Conservation (phyloP, 1,140 invertebrate species). For the Meloidogyne chitwoodi region DNA sequence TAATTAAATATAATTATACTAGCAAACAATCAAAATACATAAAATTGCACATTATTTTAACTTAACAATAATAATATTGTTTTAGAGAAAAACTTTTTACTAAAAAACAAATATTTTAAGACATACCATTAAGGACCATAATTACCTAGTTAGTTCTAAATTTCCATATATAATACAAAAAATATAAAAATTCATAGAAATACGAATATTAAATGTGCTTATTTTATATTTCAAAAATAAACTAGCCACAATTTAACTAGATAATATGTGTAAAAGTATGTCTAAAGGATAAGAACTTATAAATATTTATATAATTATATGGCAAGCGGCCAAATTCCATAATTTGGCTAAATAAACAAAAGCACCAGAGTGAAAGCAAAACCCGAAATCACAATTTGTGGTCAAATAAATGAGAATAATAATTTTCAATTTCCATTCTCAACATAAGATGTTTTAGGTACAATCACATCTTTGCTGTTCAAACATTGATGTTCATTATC, state of each 20-base stretch:
- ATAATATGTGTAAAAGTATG: no score
- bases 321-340: not conserved
- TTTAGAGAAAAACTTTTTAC: not conserved
- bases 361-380: not conserved
- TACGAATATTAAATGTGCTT: no score
- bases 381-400: not conserved
- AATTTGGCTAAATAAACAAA: not conserved
- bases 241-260: no score
- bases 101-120: no score
- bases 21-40: not conserved
- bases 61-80: not conserved
- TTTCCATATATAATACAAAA: no score
- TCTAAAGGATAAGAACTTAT: no score
- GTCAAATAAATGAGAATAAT: not conserved
- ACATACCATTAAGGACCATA: no score
- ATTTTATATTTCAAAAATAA: no score
- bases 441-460: conserved; percentile 19
- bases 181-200: no score
- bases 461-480: conserved; percentile 29
- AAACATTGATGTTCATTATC: conserved; percentile 20
- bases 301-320: not conserved
- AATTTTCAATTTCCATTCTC: not conserved
- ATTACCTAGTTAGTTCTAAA: no score
- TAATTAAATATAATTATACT: not conserved
- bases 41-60: not conserved